Evolutionary conservation across 2,888 invertebrate genomes (phyloP).

Genomic region (Drosophila nr. fundita): DNA sequence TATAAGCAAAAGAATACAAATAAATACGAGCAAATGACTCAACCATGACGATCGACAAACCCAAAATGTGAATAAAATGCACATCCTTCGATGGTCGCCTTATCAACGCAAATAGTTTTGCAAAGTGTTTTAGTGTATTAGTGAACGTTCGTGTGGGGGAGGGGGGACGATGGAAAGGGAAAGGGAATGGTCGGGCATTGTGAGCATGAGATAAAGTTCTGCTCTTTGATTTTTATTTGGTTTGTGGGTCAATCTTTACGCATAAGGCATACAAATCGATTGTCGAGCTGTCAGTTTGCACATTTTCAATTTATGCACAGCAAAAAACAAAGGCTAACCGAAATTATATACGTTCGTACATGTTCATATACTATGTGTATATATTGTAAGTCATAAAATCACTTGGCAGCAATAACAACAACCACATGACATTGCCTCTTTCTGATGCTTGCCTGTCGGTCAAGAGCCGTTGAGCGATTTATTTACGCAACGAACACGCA

Average conservation of each 20-base stretch:
- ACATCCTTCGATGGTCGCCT: slow-evolving; percentile 27
- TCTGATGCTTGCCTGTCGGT: slow-evolving; percentile 24
- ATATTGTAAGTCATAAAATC: slow-evolving; percentile 67
- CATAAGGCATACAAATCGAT: slow-evolving; percentile 69
- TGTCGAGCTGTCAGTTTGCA: slow-evolving; percentile 54
- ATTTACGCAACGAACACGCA: slow-evolving; percentile 65
- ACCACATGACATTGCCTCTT: slow-evolving; percentile 38
- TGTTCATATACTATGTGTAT: slow-evolving; percentile 5
- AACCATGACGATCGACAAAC: slow-evolving; percentile 37
- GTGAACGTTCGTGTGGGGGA: not conserved
- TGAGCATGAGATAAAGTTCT: slow-evolving; percentile 45
- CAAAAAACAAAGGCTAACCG: slow-evolving; percentile 21
- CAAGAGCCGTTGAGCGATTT: slow-evolving; percentile 51
- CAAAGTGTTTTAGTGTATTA: slow-evolving; percentile 69
- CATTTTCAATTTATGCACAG: slow-evolving; percentile 66
- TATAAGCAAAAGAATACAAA: not conserved
- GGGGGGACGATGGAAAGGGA: not conserved
- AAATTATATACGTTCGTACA: slow-evolving; percentile 14
- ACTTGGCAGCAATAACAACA: slow-evolving; percentile 30
- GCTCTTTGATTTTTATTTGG: slow-evolving; percentile 18
- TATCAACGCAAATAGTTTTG: slow-evolving; percentile 42
- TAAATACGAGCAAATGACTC: slow-evolving; percentile 25
- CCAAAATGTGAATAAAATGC: slow-evolving; percentile 23
- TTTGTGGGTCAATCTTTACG: slow-evolving; percentile 50
- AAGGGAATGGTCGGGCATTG: not conserved